Evolutionary conservation across 2,888 invertebrate genomes (phyloP), one percentile per base, ranked within the genome.

Genomic region (Trachelus tabidus): DNA sequence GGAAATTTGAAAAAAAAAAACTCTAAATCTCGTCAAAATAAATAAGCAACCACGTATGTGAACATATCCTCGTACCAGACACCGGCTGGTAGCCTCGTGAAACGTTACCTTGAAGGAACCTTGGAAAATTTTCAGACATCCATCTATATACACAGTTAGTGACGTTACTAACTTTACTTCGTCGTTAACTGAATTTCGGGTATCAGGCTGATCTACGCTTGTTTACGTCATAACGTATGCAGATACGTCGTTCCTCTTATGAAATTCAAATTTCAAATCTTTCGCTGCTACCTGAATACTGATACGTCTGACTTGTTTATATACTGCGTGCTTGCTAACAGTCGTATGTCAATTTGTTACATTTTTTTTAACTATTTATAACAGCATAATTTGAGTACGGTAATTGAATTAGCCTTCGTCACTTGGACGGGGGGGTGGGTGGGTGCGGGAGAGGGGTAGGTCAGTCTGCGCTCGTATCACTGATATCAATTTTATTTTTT

Each of bases 381-480:
- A 68, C 68, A 73, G 68, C 73, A 76, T 81, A 85, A 84, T 81
- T 84, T 76, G 78, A 81, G 71, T 78, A 73, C 76, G 79, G 76
- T 84, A 86, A 86, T 85, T 83, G 77, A 83, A 76, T 85, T 85
- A 85, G 77, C 83, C 82, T 83, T 84, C 80, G 71, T 33, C 71
- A 11, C 71, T 23, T 2, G 9, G 23, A 56, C 9, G 56, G 23
- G 23, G 6, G 0, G 6, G 40, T n/a, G n/a, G n/a, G n/a, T n/a
- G n/a, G n/a, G n/a, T n/a, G n/a, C 37, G 37, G 37, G 12, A 15
- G 12, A 15, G 15, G 40, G 23, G 56, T 56, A 2, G 9, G 1
- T 23, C 23, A 56, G 56, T 56, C 56, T 56, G 56, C 56, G 23
- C 56, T 56, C 23, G 56, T 56, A 23, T 56, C 23, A 23, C 23